Evolutionary conservation across 1,140 invertebrate genomes (phyloP).

Genomic region (Drosophila bipectinata): DNA sequence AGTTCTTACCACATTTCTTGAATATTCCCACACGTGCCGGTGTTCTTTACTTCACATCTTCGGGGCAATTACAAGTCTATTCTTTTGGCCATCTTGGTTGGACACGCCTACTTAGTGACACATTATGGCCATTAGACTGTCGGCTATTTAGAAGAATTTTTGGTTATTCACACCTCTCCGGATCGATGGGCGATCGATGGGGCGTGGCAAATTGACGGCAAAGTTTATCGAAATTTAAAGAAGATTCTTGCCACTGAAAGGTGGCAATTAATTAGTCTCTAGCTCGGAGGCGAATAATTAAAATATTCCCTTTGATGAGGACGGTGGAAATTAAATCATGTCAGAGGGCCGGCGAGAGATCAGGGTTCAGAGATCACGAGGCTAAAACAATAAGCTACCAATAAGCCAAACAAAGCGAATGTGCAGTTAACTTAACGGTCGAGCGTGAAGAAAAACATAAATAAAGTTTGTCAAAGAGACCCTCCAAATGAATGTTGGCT

Average conservation of each 20-base stretch:
- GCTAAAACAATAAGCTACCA: constrained; percentile 78
- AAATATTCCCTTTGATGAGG: constrained; percentile 38
- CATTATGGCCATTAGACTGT: constrained; percentile 25
- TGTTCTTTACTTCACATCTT: not conserved
- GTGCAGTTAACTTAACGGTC: constrained; percentile 78
- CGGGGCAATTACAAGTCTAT: constrained; percentile 27
- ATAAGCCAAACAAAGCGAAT: constrained; percentile 76
- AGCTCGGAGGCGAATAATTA: constrained; percentile 28
- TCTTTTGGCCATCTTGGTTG: constrained; percentile 6
- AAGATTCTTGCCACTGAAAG: not conserved
- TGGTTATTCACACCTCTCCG: constrained; percentile 10
- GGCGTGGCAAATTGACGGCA: constrained; percentile 27
- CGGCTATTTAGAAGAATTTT: constrained; percentile 16
- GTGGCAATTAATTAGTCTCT: constrained; percentile 32
- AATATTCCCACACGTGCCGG: constrained; percentile 36
- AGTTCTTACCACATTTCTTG: not conserved
- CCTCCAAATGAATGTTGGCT: constrained; percentile 9
- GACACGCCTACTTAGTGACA: constrained; percentile 42
- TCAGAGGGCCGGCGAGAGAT: constrained; percentile 46
- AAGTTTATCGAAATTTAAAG: constrained; percentile 24
- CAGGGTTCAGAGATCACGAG: constrained; percentile 27
- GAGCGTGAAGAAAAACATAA: constrained; percentile 77
- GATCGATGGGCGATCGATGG: constrained; percentile 15
- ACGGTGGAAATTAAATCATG: constrained; percentile 66
- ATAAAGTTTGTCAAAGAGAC: constrained; percentile 58